phyloP scores from a whole-genome alignment of 2,888 invertebrate species.

The Metacarcinus magister region DNA sequence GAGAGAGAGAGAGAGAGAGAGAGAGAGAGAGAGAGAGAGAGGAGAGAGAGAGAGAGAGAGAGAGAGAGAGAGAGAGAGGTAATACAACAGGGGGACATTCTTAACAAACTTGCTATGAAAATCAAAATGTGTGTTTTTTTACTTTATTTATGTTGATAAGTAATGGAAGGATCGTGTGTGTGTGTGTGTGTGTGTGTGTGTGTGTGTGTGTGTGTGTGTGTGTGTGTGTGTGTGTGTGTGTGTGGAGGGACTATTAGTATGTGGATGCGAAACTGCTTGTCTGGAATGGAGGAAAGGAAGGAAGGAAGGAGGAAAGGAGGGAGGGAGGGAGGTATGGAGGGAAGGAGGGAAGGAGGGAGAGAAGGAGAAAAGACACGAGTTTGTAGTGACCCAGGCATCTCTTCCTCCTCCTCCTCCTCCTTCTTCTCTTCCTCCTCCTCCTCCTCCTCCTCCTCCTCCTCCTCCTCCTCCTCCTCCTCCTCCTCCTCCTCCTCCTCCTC shows the following conservation, averaged over 20 bases:
- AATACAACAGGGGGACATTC: background rate
- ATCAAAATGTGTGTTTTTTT: conserved; percentile 31
- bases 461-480: background rate
- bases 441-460: background rate
- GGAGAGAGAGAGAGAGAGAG: background rate
- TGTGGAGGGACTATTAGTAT: conserved; percentile 1
- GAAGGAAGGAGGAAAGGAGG: background rate
- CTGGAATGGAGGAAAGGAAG: background rate
- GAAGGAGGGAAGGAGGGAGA: background rate
- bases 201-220: conserved; percentile 21
- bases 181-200: conserved; percentile 53
- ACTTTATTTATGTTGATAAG: conserved; percentile 15
- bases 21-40: conserved; percentile 19
- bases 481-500: conserved; percentile 22
- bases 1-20: conserved; percentile 33
- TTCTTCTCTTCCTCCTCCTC: background rate
- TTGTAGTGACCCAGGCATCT: background rate
- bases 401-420: conserved; percentile 26
- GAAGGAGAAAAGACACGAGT: conserved; percentile 3
- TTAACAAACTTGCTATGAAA: conserved; percentile 28
- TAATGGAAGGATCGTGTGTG: conserved; percentile 22
- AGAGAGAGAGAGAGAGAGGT: background rate
- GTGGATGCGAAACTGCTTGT: background rate
- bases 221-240: conserved; percentile 49
- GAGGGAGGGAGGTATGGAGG: background rate